Conservation (phyloP, 2,888 invertebrate species). For the Scaptomyza reducta region DNA sequence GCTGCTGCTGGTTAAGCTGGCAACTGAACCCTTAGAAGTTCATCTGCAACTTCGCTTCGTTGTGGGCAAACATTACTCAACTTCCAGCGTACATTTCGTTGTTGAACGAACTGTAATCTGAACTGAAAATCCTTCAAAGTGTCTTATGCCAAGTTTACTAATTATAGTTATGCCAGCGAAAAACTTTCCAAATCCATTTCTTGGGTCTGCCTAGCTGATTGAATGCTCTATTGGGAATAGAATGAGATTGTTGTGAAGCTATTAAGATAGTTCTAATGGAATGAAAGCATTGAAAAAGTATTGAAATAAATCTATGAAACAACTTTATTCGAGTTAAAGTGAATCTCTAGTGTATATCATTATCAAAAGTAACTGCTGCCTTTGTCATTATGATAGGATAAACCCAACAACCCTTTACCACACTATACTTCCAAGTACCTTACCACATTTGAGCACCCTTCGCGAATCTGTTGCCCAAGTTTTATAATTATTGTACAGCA, state of each 20-base stretch:
- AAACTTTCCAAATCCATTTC: too few species aligned
- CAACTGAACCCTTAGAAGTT: constrained; percentile 51
- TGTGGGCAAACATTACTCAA: constrained; percentile 39
- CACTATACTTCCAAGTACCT: too few species aligned
- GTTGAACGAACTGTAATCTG: not conserved
- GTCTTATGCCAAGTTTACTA: constrained; percentile 30
- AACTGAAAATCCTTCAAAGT: constrained; percentile 41
- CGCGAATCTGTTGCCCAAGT: too few species aligned
- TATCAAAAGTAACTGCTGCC: too few species aligned
- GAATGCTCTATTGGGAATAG: not conserved
- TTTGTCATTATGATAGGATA: too few species aligned
- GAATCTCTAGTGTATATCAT: too few species aligned
- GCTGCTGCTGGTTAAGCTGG: constrained; percentile 20
- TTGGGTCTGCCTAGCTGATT: not conserved
- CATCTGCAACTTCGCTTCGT: constrained; percentile 22
- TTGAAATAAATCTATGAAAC: too few species aligned
- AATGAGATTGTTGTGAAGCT: not conserved
- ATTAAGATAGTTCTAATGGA: not conserved
- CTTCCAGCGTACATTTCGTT: constrained; percentile 14
- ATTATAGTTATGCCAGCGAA: constrained; percentile 24
- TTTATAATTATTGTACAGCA: not conserved
- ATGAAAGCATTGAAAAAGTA: too few species aligned
- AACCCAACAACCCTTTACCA: too few species aligned
- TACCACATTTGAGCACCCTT: too few species aligned
- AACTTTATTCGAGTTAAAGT: too few species aligned